Base-by-base conservation (phyloP, 2,113 vertebrate genomes). In the Kryptolebias marmoratus region DNA sequence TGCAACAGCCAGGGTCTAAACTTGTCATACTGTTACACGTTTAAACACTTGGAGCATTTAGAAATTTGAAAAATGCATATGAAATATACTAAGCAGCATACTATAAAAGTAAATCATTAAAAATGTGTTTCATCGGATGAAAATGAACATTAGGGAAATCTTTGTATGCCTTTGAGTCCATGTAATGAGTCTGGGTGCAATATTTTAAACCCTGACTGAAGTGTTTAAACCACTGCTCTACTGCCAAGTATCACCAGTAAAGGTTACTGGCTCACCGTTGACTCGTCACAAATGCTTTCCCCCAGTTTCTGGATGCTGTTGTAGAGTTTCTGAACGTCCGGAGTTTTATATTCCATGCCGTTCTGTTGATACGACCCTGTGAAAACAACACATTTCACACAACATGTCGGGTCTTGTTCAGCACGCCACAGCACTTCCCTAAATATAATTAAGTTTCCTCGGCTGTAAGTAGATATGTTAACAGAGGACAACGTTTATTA, bases 271-370 rank as follows among this genome's bases (percentile, higher is more conserved):
- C 83, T 89, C 79, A 93, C 93, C 85, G 80, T 82, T 65, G 86
- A 70, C 75, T 11, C n/a, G 11, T 22, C n/a, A 27, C 3, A 1
- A 1, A 53, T 27, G 9, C 83, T 71, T 0, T 45, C 11, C 39
- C 85, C 80, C 58, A 88, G 71, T 64, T 91, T 72, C 54, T 93
- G 79, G 62, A 94, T 92, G 55, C 77, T 76, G 15, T 39, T 90
- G 79, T 88, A 85, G 2, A 88, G 71, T 64, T 85, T 88, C 31
- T 84, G 74, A 32, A 81, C 68, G 49, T 94, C 91, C 52, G 70
- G 1, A 0, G 71, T 54, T 39, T 73, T 6, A 0, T 70, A 55
- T 49, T 93, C 90, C 39, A 92, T 5, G 14, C 88, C 88, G 10
- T 86, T 92, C 54, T 78, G 86, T 54, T 83, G 75, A 15, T 75